phyloP scores from a whole-genome alignment of 2,888 invertebrate genomes.

The Octonoba sinensis region DNA sequence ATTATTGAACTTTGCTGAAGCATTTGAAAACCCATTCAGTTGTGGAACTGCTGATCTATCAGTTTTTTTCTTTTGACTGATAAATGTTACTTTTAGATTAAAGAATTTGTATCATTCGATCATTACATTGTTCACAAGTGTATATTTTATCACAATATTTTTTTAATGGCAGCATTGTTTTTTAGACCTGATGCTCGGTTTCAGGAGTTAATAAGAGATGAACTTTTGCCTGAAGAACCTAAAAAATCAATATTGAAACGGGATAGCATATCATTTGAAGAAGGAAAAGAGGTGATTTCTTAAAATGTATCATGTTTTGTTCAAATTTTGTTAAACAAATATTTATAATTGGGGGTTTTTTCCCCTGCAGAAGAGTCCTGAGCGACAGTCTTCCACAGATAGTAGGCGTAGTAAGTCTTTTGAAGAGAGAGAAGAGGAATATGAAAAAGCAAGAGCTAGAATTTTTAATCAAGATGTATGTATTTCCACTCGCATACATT shows the following conservation, averaged over 20 bases:
- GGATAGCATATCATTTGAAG: slow-evolving; percentile 85
- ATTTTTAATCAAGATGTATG: slow-evolving; percentile 81
- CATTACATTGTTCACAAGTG: not conserved
- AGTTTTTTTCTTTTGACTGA: not conserved
- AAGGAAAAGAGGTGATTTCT: slow-evolving; percentile 72
- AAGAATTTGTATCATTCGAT: too few relatives aligned
- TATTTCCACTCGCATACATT: slow-evolving; percentile 27
- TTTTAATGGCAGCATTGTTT: not conserved
- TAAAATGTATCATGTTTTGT: not conserved
- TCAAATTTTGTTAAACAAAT: slow-evolving; percentile 1
- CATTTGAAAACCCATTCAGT: too few relatives aligned
- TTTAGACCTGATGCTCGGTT: slow-evolving; percentile 79
- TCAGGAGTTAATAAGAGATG: slow-evolving; percentile 80
- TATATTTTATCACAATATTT: not conserved
- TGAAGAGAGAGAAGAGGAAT: slow-evolving; percentile 92
- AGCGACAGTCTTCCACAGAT: slow-evolving; percentile 77
- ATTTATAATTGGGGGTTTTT: not conserved
- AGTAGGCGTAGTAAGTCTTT: slow-evolving; percentile 85
- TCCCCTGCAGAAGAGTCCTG: slow-evolving; percentile 72
- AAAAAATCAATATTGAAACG: slow-evolving; percentile 85
- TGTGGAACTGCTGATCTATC: not conserved
- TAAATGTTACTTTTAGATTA: too few relatives aligned
- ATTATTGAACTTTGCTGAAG: too few relatives aligned
- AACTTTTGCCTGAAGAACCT: slow-evolving; percentile 78
- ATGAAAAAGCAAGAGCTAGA: slow-evolving; percentile 85